Conservation (phyloP, 2,113 vertebrate genomes). For the Daubentonia madagascariensis region DNA sequence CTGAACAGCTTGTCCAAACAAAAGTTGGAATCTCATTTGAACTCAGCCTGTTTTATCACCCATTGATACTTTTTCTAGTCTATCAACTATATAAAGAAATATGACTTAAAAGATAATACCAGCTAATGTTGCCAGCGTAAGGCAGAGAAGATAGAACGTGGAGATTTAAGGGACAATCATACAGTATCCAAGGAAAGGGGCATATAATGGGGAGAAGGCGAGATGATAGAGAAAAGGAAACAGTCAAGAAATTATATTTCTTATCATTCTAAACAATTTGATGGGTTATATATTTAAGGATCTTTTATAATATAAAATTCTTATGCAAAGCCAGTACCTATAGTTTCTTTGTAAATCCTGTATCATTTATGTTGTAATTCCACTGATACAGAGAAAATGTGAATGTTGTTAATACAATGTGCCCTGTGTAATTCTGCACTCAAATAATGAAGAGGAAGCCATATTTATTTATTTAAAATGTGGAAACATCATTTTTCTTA, state of each 20-base stretch:
- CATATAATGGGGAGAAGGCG: neutral
- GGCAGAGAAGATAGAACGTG: neutral
- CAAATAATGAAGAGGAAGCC: neutral
- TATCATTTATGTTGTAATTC: neutral
- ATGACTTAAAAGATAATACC: neutral
- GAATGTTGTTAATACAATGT: neutral
- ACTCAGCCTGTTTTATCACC: neutral
- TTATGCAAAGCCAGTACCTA: neutral
- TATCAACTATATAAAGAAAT: neutral
- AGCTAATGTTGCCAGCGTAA: neutral
- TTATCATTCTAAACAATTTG: neutral
- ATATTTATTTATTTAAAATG: neutral
- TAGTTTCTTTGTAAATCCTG: neutral
- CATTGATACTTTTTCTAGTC: neutral
- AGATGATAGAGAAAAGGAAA: neutral
- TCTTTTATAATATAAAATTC: neutral
- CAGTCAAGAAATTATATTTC: neutral
- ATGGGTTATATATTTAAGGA: neutral
- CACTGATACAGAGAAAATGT: neutral
- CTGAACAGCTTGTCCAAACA: conserved; percentile 51
- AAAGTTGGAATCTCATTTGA: conserved; percentile 2
- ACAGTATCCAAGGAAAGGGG: neutral
- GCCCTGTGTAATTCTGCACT: neutral
- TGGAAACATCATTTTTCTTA: neutral
- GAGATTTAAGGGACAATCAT: neutral